Percentiles rank a stretch among this genome's conserved stretches.
Evolutionary conservation across 1,140 invertebrate genomes (phyloP).

Genomic region (Philopotamus ludificatus): DNA sequence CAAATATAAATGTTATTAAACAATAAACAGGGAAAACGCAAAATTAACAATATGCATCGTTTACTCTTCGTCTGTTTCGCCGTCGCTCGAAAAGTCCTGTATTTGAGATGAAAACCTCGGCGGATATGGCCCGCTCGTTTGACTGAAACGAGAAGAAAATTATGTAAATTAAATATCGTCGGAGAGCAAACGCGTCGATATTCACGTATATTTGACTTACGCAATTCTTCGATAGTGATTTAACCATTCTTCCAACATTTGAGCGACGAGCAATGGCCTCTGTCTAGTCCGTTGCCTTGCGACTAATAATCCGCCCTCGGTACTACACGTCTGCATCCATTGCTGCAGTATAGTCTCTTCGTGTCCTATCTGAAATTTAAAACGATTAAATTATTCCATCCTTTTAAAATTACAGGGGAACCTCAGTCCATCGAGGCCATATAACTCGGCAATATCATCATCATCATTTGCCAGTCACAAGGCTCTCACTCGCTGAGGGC

Average conservation of each 20-base stretch:
- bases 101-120: constrained; percentile 60
- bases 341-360: constrained; percentile 85
- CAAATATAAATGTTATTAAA: no score
- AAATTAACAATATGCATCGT: no score
- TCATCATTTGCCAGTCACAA: no score
- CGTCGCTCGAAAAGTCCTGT: constrained; percentile 83
- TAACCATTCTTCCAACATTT: constrained; percentile 97
- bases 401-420: neutral
- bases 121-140: constrained; percentile 74
- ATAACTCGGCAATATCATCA: no score
- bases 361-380: constrained; percentile 66
- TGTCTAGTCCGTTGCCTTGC: constrained; percentile 80
- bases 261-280: constrained; percentile 84
- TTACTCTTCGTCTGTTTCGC: constrained; percentile 86
- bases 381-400: neutral
- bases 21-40: no score
- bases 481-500: no score
- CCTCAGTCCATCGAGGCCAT: no score
- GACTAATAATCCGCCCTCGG: constrained; percentile 78
- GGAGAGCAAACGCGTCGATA: no score
- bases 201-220: constrained; percentile 62
- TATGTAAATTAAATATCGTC: neutral
- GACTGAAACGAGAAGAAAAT: no score
- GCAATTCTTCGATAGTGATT: constrained; percentile 88
- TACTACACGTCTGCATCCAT: constrained; percentile 87